phyloP scores from a whole-genome alignment of 2,797 vertebrate species.

The Thalassophryne amazonica region DNA sequence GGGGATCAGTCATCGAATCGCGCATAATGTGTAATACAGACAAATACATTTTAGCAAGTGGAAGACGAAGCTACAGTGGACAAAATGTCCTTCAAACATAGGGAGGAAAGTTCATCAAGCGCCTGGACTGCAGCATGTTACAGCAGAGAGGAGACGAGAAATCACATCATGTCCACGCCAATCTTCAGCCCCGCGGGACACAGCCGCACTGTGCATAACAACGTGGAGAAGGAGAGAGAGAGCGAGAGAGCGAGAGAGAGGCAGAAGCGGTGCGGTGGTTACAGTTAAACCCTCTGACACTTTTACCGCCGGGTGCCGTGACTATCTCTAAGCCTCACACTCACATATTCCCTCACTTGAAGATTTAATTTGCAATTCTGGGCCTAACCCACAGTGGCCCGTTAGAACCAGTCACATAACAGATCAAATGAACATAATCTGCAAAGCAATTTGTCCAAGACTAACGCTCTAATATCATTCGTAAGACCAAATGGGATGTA shows the following conservation, averaged over 20 bases:
- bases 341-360: slow-evolving; percentile 25
- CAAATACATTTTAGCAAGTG: slow-evolving; percentile 1
- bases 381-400: slow-evolving; percentile 40
- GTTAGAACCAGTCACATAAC: slow-evolving; percentile 22
- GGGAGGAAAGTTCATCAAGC: slow-evolving; percentile 37
- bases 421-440: slow-evolving; percentile 25
- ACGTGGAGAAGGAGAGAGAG: slow-evolving; percentile 36
- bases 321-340: slow-evolving; percentile 37
- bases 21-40: slow-evolving; percentile 17
- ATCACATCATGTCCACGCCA: slow-evolving; percentile 52
- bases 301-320: slow-evolving; percentile 42
- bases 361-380: slow-evolving; percentile 42
- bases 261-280: background rate
- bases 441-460: slow-evolving; percentile 35
- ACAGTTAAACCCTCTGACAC: slow-evolving; percentile 52
- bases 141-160: slow-evolving; percentile 41
- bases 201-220: slow-evolving; percentile 42
- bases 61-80: slow-evolving; percentile 1
- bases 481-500: slow-evolving; percentile 30
- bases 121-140: slow-evolving; percentile 26
- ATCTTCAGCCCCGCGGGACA: slow-evolving; percentile 41
- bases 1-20: slow-evolving; percentile 15
- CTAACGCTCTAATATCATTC: slow-evolving; percentile 25
- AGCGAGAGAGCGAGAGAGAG: slow-evolving; percentile 12
- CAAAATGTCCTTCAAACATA: slow-evolving; percentile 12